Evolutionary conservation across 2,797 vertebrate genomes (phyloP).

Genomic region (Spinibarbus caldwelli): DNA sequence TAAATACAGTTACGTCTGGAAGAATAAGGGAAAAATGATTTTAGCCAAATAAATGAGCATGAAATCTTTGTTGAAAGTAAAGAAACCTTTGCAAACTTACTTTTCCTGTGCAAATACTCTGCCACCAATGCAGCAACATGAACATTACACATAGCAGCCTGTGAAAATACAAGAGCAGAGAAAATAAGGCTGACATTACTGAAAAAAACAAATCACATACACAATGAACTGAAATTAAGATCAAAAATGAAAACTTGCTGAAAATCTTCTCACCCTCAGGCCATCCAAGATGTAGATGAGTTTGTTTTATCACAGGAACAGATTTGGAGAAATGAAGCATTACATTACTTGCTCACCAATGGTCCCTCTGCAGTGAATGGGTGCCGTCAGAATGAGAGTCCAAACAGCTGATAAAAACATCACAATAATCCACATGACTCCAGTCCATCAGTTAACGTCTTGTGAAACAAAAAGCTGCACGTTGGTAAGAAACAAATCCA

Average conservation of each 20-base stretch:
- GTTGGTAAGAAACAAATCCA: too few species aligned
- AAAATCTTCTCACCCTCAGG: background rate
- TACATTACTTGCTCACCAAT: background rate
- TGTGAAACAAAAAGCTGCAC: too few species aligned
- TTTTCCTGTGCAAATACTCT: slow-evolving; percentile 95
- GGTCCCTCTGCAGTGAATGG: background rate
- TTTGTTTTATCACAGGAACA: background rate
- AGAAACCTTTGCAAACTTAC: slow-evolving; percentile 78
- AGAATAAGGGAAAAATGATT: background rate
- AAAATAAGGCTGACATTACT: background rate
- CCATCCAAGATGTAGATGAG: background rate
- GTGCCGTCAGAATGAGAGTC: background rate
- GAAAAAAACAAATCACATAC: background rate
- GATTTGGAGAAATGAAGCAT: background rate
- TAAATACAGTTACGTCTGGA: background rate
- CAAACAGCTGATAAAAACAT: background rate
- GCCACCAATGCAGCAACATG: slow-evolving; percentile 93
- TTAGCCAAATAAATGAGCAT: slow-evolving; percentile 1
- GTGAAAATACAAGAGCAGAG: slow-evolving; percentile 60
- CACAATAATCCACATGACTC: background rate
- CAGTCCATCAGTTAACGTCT: background rate
- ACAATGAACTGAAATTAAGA: background rate
- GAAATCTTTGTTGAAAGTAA: background rate
- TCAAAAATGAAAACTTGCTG: background rate
- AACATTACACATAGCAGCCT: slow-evolving; percentile 97